Base-by-base conservation (phyloP, 1,140 invertebrate genomes). In the Drosophila teissieri region DNA sequence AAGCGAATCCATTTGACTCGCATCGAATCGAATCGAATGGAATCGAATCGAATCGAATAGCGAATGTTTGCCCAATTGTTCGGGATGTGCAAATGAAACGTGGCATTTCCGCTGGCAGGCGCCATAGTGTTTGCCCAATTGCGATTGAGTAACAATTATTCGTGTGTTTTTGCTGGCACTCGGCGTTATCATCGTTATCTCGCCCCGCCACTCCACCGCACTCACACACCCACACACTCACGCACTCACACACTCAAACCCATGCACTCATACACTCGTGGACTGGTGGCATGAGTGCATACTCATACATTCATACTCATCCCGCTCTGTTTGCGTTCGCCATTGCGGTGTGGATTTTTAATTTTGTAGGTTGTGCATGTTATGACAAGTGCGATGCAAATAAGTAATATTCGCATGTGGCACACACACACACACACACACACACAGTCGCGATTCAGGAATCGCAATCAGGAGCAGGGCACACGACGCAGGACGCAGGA, bases 91-190 rank as follows among this genome's bases (percentile, higher is more conserved):
- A 86, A 86, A 86, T 86, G 80, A 82, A 85, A 73, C 58, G 68
- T 60, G 61, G 78, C 77, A 65, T 37, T 58, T 56, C 53, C 42
- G 44, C 34, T 19, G 27, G 4, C 68, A 24, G 44, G 34, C 27
- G 27, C 60, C 60, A 70, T 77, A 70, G 63, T 78, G 64, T 63
- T 70, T 63, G 45, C 46, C 62, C 77, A 64, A 73, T 77, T 83
- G 75, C 70, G 64, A 83, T 79, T 77, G 81, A 84, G 67, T 62
- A 84, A 76, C 64, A 81, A 69, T 73, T 85, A 85, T 76, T 84
- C 81, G 81, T 63, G 68, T 85, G 78, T 70, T 85, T 85, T 85
- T 60, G 53, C 57, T 60, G 54, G 57, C 56, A 69, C 60, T 45
- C 42, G 10, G 69, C 67, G 56, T 46, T 57, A 52, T 52, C 37